phyloP scores from a whole-genome alignment of 2,797 vertebrate species.

The Orientallactaga sibirica region DNA sequence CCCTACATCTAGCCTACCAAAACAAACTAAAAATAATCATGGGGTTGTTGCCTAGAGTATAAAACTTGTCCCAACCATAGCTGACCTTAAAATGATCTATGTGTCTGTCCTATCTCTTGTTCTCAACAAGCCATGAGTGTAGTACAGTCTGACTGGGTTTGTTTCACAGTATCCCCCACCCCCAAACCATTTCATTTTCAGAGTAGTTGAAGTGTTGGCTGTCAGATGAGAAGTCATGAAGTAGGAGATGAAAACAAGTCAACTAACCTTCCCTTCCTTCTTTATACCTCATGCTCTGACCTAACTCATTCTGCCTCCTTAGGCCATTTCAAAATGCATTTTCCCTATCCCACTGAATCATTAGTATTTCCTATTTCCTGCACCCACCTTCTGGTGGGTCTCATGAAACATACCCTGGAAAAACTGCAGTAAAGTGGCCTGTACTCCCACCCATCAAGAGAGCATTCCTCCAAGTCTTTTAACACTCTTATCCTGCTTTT shows the following conservation, averaged over 20 bases:
- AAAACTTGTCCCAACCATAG: slow-evolving; percentile 11
- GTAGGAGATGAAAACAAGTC: slow-evolving; percentile 8
- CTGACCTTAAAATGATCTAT: slow-evolving; percentile 46
- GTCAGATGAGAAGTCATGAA: neutral
- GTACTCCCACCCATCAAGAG: neutral
- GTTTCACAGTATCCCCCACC: neutral
- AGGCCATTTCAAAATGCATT: neutral
- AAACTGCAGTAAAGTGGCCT: neutral
- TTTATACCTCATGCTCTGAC: neutral
- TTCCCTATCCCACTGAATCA: neutral
- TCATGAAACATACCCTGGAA: neutral
- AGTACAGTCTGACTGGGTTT: slow-evolving; percentile 11
- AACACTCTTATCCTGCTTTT: neutral
- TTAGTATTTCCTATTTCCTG: neutral
- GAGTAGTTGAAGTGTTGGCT: neutral
- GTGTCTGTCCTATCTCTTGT: neutral
- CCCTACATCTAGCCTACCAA: neutral
- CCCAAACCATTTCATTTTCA: neutral
- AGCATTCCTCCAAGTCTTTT: neutral
- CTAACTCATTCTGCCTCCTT: neutral
- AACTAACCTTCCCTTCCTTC: neutral
- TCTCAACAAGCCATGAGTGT: neutral
- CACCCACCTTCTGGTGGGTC: neutral
- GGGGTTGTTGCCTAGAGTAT: neutral
- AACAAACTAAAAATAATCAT: slow-evolving; percentile 63